A percentile compares a stretch with the other conserved stretches of the same genome.
These are phyloP conservation scores for Ia io DNA, from an alignment of 2,113 vertebrate species.

Conservation along the genomic window DNA sequence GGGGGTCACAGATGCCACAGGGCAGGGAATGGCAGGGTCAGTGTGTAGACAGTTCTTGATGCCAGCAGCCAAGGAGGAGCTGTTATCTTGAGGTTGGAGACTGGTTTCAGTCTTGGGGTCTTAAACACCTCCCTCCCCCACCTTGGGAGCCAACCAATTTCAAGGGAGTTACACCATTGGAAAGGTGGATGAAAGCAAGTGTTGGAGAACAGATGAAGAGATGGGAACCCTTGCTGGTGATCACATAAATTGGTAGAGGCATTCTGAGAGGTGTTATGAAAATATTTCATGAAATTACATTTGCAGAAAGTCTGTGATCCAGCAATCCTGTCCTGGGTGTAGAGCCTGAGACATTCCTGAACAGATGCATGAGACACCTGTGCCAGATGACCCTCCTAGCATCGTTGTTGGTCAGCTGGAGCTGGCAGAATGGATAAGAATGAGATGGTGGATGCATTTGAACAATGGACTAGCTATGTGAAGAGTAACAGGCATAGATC, in stretches of 20 bases:
- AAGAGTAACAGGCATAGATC: constrained; percentile 25
- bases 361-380: neutral
- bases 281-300: neutral
- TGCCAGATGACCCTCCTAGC: neutral
- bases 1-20: neutral
- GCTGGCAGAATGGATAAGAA: neutral
- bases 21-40: neutral
- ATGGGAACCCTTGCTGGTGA: neutral
- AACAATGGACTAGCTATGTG: neutral
- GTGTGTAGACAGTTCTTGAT: neutral
- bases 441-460: neutral
- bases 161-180: neutral
- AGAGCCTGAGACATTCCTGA: neutral
- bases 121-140: neutral
- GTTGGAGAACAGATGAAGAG: neutral
- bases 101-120: neutral
- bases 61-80: neutral
- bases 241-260: neutral
- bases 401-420: neutral
- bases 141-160: neutral
- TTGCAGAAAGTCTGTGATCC: neutral
- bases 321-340: neutral
- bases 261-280: neutral
- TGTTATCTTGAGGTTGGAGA: neutral
- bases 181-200: neutral